phyloP scores from a whole-genome alignment of 2,888 invertebrate species.

The Boloria selene region DNA sequence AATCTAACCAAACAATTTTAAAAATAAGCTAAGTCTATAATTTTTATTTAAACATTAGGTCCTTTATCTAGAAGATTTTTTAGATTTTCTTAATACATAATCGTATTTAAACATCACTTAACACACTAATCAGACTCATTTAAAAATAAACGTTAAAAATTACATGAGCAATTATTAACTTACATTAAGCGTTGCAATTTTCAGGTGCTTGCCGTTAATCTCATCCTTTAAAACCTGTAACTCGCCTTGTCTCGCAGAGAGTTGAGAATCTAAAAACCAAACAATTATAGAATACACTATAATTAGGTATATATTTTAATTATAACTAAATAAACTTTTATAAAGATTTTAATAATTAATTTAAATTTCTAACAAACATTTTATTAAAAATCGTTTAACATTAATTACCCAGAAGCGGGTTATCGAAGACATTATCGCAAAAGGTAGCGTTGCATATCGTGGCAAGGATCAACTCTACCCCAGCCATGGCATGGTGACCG shows the following conservation, averaged over 20 bases:
- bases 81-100: no score
- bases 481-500: slow-evolving; percentile 58
- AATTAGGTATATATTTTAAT: slow-evolving; percentile 3
- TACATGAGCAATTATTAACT: slow-evolving; percentile 47
- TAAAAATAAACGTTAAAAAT: no score
- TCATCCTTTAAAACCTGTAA: slow-evolving; percentile 49
- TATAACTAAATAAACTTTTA: background rate
- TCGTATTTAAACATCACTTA: no score
- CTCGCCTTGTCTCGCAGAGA: slow-evolving; percentile 46
- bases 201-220: slow-evolving; percentile 69
- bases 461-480: slow-evolving; percentile 68
- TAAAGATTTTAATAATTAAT: no score
- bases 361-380: no score
- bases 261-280: slow-evolving; percentile 47
- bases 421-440: slow-evolving; percentile 63
- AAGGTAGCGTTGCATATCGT: slow-evolving; percentile 71
- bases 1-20: background rate
- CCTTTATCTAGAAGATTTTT: no score
- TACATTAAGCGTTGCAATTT: slow-evolving; percentile 70
- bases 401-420: slow-evolving; percentile 51
- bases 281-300: background rate
- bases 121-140: no score
- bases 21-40: background rate
- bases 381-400: slow-evolving; percentile 5
- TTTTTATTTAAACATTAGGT: background rate